Evolutionary conservation across 2,888 invertebrate species (phyloP).

Genomic region (Erannis defoliaria): DNA sequence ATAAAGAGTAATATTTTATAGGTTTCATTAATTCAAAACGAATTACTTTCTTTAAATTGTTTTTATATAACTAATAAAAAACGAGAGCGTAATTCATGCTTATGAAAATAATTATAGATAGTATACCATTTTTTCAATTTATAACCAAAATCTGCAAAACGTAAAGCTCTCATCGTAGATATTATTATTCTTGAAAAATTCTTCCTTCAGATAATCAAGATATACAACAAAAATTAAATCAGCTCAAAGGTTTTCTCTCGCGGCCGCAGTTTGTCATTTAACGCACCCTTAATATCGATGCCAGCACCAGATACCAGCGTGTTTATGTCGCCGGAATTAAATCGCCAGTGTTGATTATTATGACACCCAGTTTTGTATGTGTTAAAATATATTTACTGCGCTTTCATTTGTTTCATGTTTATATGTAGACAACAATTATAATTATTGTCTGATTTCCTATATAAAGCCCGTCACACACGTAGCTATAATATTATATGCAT

Average conservation of each 20-base stretch:
- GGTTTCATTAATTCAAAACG: too few relatives aligned
- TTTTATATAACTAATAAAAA: too few relatives aligned
- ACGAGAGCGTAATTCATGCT: too few relatives aligned
- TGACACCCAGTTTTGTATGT: conserved; percentile 76
- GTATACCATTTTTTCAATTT: neutral
- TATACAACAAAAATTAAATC: conserved; percentile 78
- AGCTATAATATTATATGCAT: too few relatives aligned
- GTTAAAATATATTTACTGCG: conserved; percentile 76
- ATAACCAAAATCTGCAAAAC: conserved; percentile 52
- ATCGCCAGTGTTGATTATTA: conserved; percentile 81
- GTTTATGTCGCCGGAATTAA: conserved; percentile 84
- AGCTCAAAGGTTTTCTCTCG: conserved; percentile 78
- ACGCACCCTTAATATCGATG: conserved; percentile 83
- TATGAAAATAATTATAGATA: too few relatives aligned
- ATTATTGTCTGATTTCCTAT: too few relatives aligned
- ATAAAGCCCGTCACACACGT: too few relatives aligned
- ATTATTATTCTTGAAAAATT: conserved; percentile 73
- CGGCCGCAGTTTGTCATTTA: conserved; percentile 82
- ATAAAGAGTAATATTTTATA: too few relatives aligned
- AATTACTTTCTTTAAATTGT: too few relatives aligned
- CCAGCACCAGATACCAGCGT: conserved; percentile 77
- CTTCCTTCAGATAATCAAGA: conserved; percentile 68
- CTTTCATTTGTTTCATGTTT: too few relatives aligned
- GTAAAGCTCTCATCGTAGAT: conserved; percentile 68
- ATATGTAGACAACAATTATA: too few relatives aligned